Base-by-base conservation (phyloP, 2,797 vertebrate genomes). In the Sylvilagus floridanus region DNA sequence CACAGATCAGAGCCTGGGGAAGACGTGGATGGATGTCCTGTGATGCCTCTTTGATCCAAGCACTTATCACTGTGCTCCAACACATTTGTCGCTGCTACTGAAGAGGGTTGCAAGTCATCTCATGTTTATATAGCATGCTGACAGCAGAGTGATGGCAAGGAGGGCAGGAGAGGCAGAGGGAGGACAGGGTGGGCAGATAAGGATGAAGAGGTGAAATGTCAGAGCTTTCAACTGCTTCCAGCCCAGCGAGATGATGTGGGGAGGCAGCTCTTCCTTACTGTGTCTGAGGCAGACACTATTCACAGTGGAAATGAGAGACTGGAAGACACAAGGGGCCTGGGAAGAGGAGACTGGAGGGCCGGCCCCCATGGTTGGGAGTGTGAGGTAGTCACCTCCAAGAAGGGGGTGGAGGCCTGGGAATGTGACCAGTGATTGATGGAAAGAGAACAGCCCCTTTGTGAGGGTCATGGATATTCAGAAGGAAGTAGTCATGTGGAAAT, bases 11-110 rank as follows among this genome's bases (percentile, higher is more conserved):
- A 81, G 47, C 4, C n/a, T 37, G 3, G 17, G 30, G 14, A 66
- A 73, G 57, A 75, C 5, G 8, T 2, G 21, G 4, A 30, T 54
- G 0, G 0, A 37, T 16, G 30, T 8, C 78, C 68, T 63, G 2
- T 1, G 1, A 19, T 7, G 54, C 8, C 22, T 42, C 17, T 52
- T 54, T 63, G 7, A 60, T 47, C 28, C 0, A 0, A 65, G 47
- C 30, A 7, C 66, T 57, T 16, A 12, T 19, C 63, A 5, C 8
- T 4, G 1, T 2, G 63, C 77, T 65, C 7, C 32, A 54, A 13
- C 10, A 37, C 28, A 0, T 28, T 3, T 73, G 68, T 28, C 5
- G 10, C 42, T 88, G 69, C 54, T 19, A 1, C 81, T 1, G 19
- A 86, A 84, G 63, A 82, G 71, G n/a, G 72, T 0, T 1, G 3